Percentiles rank a stretch among this genome's conserved stretches.
These are phyloP conservation scores for Peromyscus nudipes DNA, from an alignment of 2,797 vertebrate species.

Conservation along the genomic window DNA sequence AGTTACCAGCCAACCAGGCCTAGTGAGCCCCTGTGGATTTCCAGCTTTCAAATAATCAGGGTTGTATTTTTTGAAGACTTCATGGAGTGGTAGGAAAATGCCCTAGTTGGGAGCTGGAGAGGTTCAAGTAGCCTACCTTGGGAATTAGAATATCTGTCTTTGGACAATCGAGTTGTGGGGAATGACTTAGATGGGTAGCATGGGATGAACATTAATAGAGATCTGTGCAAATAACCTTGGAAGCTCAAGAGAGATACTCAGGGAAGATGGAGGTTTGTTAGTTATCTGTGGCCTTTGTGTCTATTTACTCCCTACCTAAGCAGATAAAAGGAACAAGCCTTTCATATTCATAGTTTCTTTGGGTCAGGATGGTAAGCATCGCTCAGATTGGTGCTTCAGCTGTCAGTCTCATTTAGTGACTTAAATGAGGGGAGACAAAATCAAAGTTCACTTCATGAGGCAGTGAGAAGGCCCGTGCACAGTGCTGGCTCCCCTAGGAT, in stretches of 20 bases:
- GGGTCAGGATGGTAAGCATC: neutral
- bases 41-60: constrained; percentile 21
- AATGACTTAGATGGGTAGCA: neutral
- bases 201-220: neutral
- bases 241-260: neutral
- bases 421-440: neutral
- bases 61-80: constrained; percentile 39
- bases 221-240: constrained; percentile 10
- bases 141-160: neutral
- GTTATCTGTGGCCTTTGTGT: neutral
- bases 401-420: neutral
- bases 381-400: neutral
- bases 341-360: neutral
- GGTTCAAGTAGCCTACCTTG: neutral
- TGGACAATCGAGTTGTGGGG: neutral
- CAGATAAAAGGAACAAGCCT: constrained; percentile 24
- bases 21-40: constrained; percentile 8
- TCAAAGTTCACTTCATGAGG: neutral
- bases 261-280: neutral
- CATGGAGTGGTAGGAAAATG: neutral
- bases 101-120: neutral
- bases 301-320: neutral
- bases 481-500: neutral
- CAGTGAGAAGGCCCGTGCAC: neutral
- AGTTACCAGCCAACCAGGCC: neutral